Conservation (phyloP, 2,888 invertebrate genomes). For the Zaprionus obscuricornis region DNA sequence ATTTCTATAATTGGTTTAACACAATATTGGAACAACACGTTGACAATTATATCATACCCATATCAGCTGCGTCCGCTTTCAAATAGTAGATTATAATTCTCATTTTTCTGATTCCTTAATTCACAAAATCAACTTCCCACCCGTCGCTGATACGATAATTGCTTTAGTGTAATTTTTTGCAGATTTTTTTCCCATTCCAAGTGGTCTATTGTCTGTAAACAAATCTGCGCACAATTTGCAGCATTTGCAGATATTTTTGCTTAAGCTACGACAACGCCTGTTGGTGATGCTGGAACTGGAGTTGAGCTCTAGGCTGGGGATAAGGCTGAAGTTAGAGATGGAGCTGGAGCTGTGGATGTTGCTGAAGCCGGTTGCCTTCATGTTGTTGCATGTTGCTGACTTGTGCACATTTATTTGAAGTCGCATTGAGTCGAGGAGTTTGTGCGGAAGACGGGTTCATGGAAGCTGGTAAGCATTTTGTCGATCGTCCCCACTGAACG, state of each 20-base stretch:
- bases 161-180: background rate
- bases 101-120: background rate
- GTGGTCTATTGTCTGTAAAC: conserved; percentile 62
- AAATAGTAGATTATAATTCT: no score
- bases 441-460: no score
- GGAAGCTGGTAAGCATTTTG: no score
- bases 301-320: no score
- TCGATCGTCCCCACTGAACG: conserved; percentile 61
- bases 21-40: conserved; percentile 82
- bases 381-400: no score
- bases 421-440: no score
- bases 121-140: conserved; percentile 19
- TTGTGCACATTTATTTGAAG: no score
- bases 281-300: conserved; percentile 9
- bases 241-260: conserved; percentile 70
- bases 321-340: conserved; percentile 34
- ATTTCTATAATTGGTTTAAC: conserved; percentile 80
- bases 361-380: conserved; percentile 41
- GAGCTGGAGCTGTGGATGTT: background rate
- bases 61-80: conserved; percentile 51
- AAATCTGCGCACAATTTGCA: conserved; percentile 74
- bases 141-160: background rate
- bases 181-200: conserved; percentile 38
- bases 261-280: background rate
- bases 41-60: conserved; percentile 81